Evolutionary conservation across 2,888 invertebrate species (phyloP).

Genomic region (Orchesellides sinensis): DNA sequence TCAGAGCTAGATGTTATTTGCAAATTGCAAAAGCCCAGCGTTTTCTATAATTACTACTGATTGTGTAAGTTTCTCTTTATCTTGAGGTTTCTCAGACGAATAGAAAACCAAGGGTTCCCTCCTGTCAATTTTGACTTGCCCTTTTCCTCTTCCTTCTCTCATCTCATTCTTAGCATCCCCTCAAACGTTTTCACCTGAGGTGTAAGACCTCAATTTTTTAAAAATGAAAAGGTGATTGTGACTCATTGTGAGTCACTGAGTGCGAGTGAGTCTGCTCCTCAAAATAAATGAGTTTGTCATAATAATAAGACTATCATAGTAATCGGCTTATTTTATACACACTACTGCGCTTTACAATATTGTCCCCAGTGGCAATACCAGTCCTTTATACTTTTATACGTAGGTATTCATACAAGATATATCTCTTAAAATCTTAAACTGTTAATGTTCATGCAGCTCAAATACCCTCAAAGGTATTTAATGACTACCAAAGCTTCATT

Average conservation of each 20-base stretch:
- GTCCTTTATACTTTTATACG: neutral
- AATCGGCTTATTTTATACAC: neutral
- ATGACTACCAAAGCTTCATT: conserved; percentile 28
- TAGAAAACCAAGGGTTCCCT: neutral
- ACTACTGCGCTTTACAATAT: no score
- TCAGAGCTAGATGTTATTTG: neutral
- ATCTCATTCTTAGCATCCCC: no score
- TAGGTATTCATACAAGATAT: neutral
- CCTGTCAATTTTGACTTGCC: neutral
- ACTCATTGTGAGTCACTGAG: conserved; percentile 1
- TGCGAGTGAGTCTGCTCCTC: neutral
- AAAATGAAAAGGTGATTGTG: conserved; percentile 16
- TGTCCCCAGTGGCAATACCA: neutral
- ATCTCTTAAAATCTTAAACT: no score
- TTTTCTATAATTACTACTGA: neutral
- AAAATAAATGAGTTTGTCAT: neutral
- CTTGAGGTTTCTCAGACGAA: neutral
- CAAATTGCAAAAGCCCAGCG: neutral
- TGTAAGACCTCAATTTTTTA: conserved; percentile 36
- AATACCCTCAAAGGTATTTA: conserved; percentile 25
- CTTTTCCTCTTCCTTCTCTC: conserved; percentile 19
- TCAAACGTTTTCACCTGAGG: conserved; percentile 43
- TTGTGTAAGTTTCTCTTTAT: conserved; percentile 1
- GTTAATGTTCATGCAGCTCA: conserved; percentile 1
- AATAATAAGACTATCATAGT: neutral